phyloP scores from a whole-genome alignment of 2,888 invertebrate genomes.

The Cacoxenus indagator region DNA sequence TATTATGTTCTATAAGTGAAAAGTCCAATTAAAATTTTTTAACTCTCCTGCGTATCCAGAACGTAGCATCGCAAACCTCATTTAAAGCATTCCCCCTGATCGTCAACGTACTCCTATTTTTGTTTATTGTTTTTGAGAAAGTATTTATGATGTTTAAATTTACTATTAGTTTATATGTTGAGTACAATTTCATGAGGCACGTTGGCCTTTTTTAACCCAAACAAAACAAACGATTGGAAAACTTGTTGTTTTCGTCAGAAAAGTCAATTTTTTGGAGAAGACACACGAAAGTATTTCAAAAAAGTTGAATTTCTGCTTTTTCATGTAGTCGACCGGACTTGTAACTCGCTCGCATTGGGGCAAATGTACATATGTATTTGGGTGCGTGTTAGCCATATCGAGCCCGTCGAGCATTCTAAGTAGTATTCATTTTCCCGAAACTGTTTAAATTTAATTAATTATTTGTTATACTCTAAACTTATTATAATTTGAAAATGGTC shows the following conservation, averaged over 20 bases:
- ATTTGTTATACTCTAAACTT: background rate
- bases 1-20: background rate
- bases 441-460: background rate
- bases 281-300: no score
- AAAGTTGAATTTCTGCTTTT: no score
- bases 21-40: background rate
- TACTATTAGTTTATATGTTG: background rate
- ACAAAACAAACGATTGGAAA: no score
- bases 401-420: background rate
- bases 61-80: background rate
- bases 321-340: no score
- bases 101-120: background rate
- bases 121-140: background rate
- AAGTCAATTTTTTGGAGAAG: no score
- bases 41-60: background rate
- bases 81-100: conserved; percentile 8
- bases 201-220: no score
- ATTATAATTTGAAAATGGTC: background rate
- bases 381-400: background rate
- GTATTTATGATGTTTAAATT: background rate
- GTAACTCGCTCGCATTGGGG: background rate
- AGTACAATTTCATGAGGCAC: background rate
- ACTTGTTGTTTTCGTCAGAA: no score
- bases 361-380: conserved; percentile 1
- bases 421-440: background rate